Base-by-base conservation (phyloP, 1,140 invertebrate species). In the Stenopsyche tienmushanensis region DNA sequence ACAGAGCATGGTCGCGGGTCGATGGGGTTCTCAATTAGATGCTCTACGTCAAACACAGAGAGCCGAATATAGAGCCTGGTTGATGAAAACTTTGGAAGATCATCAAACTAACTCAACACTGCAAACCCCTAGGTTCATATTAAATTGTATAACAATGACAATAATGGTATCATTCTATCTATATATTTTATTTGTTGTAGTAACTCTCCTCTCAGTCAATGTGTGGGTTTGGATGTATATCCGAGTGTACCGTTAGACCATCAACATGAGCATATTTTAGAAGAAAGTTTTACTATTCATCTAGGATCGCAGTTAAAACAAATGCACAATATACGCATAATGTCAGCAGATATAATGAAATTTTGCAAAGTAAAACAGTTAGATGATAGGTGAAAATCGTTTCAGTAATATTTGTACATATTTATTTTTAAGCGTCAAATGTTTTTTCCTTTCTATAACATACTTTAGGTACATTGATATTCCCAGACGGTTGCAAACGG, bases 231-330 rank as follows among this genome's bases (percentile, higher is more conserved):
- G 13, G 53, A 63, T 24, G 23, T 15, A 3, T 13, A 25, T 3
- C 41, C 55, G 15, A 34, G 25, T 50, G 24, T 29, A 39, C 17
- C 13, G 10, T 25, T 20, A 39, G 18, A 60, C 21, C 29, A 59
- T 1, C 49, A 67, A 13, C 49, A 67, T 10, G 65, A 67, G 29
- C 62, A 44, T 34, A 41, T 71, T 0, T 71, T 93, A 72, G 94
- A 97, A 80, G 95, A 98, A 82, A 97, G 95, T 80, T 98, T 98
- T 75, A 98, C 95, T 13, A 97, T 98, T 72, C 94, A 98, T 82
- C 82, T 98, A 60, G 96, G 96, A 63, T 94, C 95, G 1, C 97
- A 99, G 80, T 86, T 99, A 79, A 99, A 99, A 80, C 94, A 97
- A 74, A 98, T 96, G 83, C 96, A 99, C 78, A 99, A 99, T 80